A percentile compares a stretch with the other conserved stretches of the same genome.
These are phyloP conservation scores for Mythimna pallens DNA, from an alignment of 2,888 invertebrate species.

Conservation along the genomic window DNA sequence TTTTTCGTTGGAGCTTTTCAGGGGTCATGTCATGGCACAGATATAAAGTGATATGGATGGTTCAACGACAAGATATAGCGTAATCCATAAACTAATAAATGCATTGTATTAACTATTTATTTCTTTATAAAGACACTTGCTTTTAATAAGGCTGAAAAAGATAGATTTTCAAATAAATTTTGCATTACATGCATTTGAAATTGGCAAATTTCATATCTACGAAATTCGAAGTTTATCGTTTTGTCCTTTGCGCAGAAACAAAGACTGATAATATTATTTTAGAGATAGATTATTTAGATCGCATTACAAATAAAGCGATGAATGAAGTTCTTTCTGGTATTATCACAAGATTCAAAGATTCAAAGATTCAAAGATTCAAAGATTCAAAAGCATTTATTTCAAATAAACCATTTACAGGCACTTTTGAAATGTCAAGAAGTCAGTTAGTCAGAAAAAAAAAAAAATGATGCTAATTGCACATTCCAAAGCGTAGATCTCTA, in stretches of 20 bases:
- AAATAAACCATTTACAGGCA: no score
- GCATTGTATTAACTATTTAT: constrained; percentile 40
- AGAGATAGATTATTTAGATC: constrained; percentile 10
- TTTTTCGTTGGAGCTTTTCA: constrained; percentile 60
- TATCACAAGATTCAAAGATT: no score
- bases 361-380: no score
- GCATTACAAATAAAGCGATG: background rate
- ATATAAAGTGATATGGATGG: constrained; percentile 38
- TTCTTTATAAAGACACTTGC: constrained; percentile 26
- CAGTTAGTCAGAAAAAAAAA: no score
- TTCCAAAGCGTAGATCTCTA: no score
- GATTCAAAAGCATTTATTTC: no score
- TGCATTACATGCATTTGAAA: constrained; percentile 43
- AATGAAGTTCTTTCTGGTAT: background rate
- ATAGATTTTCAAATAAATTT: constrained; percentile 11
- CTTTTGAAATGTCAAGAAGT: no score
- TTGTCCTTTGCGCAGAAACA: background rate
- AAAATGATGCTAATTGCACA: no score
- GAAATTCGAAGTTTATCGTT: background rate
- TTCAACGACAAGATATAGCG: constrained; percentile 37
- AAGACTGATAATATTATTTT: constrained; percentile 10
- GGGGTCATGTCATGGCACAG: constrained; percentile 65
- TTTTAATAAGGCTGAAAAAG: constrained; percentile 35
- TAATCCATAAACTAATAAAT: constrained; percentile 61
- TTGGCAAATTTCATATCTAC: constrained; percentile 22